Base-by-base conservation (phyloP, 2,888 invertebrate species). In the Xestia rhomboidea region DNA sequence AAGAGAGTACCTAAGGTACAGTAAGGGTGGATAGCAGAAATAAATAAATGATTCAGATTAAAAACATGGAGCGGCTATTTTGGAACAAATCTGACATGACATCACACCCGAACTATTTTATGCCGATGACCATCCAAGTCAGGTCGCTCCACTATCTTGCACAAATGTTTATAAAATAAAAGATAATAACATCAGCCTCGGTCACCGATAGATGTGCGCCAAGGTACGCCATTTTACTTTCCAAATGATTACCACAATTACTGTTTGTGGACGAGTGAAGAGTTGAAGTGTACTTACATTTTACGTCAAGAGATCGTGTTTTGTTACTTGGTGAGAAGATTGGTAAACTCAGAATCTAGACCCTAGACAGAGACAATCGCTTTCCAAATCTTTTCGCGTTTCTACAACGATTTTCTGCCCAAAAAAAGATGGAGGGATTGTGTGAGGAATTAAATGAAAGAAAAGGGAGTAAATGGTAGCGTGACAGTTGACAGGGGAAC, bases 171-270 rank as follows among this genome's bases (percentile, higher is more conserved):
- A 77, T 83, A 54, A 77, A 77, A 72, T 85, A 77, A 73, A 81
- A 71, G 64, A 74, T 77, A 85, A 73, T 66, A 30, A 60, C 60
- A 60, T 34, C 24, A 57, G 51, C 27, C 46, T 62, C 73, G 60
- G 54, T 51, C 81, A 30, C 63, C 13, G 74, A 74, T 74, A 77
- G 38, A 73, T 63, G 51, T 69, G 15, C 68, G 44, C 60, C 27
- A 44, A 80, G 68, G 71, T 73, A 41, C 38, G 57, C 49, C 73
- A 64, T 82, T 34, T 77, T 71, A 78, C 87, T 87, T 88, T 87
- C 87, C 84, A 88, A 84, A 87, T 68, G 81, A 87, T 88, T 84
- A 73, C 84, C 44, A 73, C 87, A 69, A 84, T 86, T 84, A 84
- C 70, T 34, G 54, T 71, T 74, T 76, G 74, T 79, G 70, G 72